These are phyloP conservation scores for Panopea generosa DNA, from an alignment of 2,888 invertebrate genomes.

Conservation along the genomic window DNA sequence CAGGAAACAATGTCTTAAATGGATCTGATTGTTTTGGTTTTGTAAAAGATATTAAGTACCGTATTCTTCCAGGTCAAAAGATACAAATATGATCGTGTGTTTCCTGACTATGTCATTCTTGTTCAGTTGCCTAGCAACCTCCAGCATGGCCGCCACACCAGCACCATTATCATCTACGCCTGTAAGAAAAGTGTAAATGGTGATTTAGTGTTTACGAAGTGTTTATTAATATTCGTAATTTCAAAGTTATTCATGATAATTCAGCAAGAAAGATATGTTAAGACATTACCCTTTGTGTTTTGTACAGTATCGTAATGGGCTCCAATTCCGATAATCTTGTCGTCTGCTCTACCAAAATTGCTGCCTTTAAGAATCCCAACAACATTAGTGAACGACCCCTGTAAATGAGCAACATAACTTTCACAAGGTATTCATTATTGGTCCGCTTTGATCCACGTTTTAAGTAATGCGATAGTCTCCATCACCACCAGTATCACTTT, in stretches of 20 bases:
- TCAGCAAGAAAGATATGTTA: too few relatives aligned
- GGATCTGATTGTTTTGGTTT: background rate
- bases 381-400: constrained; percentile 27
- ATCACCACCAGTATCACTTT: too few relatives aligned
- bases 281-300: constrained; percentile 27
- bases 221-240: too few relatives aligned
- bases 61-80: constrained; percentile 20
- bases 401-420: too few relatives aligned
- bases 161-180: constrained; percentile 59
- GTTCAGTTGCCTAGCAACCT: constrained; percentile 37
- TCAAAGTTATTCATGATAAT: too few relatives aligned
- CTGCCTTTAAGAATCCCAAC: constrained; percentile 38
- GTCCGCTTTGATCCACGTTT: too few relatives aligned
- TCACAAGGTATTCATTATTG: too few relatives aligned
- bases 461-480: too few relatives aligned
- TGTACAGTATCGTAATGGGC: constrained; percentile 49
- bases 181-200: too few relatives aligned
- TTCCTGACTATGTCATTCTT: background rate
- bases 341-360: constrained; percentile 33
- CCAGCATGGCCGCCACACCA: constrained; percentile 42
- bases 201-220: too few relatives aligned
- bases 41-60: background rate
- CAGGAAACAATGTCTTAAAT: too few relatives aligned
- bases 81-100: constrained; percentile 46
- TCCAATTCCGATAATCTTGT: constrained; percentile 37